Conservation (phyloP, 1,140 invertebrate genomes). For the Calycopis cecrops region DNA sequence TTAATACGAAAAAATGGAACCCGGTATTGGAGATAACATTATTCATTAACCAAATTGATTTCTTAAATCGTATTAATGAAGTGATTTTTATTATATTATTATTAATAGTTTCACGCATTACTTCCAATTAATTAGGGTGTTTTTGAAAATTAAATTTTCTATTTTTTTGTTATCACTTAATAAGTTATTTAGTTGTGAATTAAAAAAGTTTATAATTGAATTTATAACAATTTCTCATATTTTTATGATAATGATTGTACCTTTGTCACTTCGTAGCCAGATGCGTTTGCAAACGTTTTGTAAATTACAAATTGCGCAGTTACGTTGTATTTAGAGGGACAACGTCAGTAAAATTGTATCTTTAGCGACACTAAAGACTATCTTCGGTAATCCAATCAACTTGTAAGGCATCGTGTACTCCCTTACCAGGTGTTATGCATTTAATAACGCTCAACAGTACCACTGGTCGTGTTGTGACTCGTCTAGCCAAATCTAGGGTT, state of each 20-base stretch:
- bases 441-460: conserved; percentile 8
- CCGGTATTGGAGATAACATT: neutral
- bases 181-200: no score
- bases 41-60: neutral
- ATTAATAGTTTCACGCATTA: no score
- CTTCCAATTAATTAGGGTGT: no score
- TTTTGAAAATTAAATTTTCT: no score
- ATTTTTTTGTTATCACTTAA: no score
- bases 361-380: conserved; percentile 27
- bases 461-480: conserved; percentile 1
- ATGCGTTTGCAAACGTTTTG: neutral
- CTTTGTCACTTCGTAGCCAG: no score
- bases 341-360: conserved; percentile 12
- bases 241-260: no score
- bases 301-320: conserved; percentile 4
- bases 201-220: no score
- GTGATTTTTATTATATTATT: no score
- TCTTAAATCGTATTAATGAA: neutral
- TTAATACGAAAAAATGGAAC: neutral
- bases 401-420: conserved; percentile 51
- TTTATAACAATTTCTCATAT: no score
- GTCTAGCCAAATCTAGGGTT: neutral
- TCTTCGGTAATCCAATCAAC: conserved; percentile 53
- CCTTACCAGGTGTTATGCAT: conserved; percentile 17
- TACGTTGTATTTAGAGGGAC: neutral